Base-by-base conservation (phyloP, 2,113 vertebrate species). In the Lasiurus cinereus region DNA sequence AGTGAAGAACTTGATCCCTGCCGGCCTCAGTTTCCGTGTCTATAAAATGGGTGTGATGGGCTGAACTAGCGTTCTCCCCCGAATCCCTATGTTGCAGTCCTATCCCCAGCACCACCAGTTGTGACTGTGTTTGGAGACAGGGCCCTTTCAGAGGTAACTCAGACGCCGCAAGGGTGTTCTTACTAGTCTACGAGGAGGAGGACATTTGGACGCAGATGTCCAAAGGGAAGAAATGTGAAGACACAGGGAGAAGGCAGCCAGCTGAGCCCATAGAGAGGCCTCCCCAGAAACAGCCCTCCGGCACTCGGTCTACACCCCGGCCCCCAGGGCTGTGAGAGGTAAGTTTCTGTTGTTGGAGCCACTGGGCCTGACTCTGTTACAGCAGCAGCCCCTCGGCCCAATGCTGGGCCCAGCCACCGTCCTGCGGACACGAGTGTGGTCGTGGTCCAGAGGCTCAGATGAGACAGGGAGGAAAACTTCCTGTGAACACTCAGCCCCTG, bases 11-110 rank as follows among this genome's bases (percentile, higher is more conserved):
- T 14, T 59, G 1, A 14, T 77, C 24, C 92, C 52, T 70, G 8
- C 27, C 31, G 66, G 19, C 39, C 85, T 74, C 62, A 5, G 89
- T 74, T 69, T 96, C 72, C 94, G 91, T 33, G 27, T 89, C 69
- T 91, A 8, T 73, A 82, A 96, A 77, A 46, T 67, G 66, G 52
- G 36, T 39, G 15, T 54, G 54, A 64, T 7, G 36, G 27, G 31
- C 64, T 79, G 50, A 56, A 52, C 16, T 16, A 15, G 50, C 8
- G 24, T 69, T 36, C 22, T 19, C 56, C 54, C 82, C 11, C 3
- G 52, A 16, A 5, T 67, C 21, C 29, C 10, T 15, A 4, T 29
- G 16, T n/a, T 72, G 77, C 83, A 52, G 14, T 39, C 31, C 62
- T 52, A 78, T 59, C 6, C 15, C 33, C 6, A 77, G 52, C 21